Conservation (phyloP, 2,888 invertebrate genomes). For the Sphaeridia pumilis region DNA sequence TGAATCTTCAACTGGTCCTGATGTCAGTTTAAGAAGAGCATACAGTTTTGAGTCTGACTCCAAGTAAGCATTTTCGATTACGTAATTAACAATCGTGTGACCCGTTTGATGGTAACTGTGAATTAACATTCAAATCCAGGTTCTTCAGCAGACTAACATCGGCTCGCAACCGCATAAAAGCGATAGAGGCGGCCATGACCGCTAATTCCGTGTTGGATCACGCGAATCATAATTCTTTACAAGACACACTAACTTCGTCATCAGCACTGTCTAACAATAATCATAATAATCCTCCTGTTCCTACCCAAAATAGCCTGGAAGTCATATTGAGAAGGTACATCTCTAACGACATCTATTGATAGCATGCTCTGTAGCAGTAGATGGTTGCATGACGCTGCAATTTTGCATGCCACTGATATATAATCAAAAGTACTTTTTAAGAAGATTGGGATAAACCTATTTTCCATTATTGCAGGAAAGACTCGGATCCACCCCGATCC, state of each 20-base stretch:
- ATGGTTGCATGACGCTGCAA: neutral
- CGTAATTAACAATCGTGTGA: neutral
- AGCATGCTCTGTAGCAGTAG: no score
- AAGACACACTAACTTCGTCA: conserved; percentile 10
- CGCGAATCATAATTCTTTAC: conserved; percentile 15
- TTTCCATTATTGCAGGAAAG: conserved; percentile 18
- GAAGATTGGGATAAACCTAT: neutral
- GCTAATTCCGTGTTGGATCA: conserved; percentile 20
- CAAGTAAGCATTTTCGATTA: conserved; percentile 59
- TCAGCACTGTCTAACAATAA: conserved; percentile 14
- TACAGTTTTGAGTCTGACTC: conserved; percentile 81
- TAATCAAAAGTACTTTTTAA: no score
- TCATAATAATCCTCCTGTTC: conserved; percentile 16
- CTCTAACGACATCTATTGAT: neutral
- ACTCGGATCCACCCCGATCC: conserved; percentile 17
- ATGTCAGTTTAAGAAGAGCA: conserved; percentile 63
- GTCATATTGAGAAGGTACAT: conserved; percentile 25
- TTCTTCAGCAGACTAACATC: conserved; percentile 35
- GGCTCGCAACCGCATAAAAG: conserved; percentile 35
- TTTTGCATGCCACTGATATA: no score
- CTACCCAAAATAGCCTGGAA: conserved; percentile 19
- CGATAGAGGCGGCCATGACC: conserved; percentile 25
- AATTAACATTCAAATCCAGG: conserved; percentile 18
- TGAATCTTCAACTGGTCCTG: conserved; percentile 37
- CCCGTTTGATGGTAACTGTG: neutral